A percentile compares a stretch with the other conserved stretches of the same genome.
These are phyloP conservation scores for Troglohyphantes excavatus DNA, from an alignment of 2,888 invertebrate genomes.

Conservation along the genomic window DNA sequence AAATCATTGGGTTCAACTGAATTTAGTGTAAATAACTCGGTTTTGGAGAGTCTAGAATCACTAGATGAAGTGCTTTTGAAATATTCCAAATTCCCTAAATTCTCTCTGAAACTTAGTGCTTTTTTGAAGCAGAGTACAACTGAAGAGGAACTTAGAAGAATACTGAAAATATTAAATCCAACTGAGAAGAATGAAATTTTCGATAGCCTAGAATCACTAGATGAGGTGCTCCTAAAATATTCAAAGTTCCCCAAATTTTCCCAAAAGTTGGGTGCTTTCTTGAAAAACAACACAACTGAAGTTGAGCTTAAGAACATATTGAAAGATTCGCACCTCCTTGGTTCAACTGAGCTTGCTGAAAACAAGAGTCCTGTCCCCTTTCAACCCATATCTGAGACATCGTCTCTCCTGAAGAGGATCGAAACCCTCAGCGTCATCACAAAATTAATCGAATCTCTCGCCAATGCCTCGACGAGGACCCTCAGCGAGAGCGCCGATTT, in stretches of 20 bases:
- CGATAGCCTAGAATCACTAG: neutral
- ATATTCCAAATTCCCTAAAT: neutral
- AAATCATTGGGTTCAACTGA: neutral
- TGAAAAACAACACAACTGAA: constrained; percentile 27
- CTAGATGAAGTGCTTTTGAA: constrained; percentile 16
- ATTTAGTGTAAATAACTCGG: no score
- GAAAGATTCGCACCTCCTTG: neutral
- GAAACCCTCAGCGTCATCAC: constrained; percentile 34
- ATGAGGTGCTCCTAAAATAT: constrained; percentile 5
- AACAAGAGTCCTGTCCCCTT: neutral
- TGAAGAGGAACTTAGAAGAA: neutral
- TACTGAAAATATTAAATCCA: neutral
- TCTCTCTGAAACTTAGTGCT: constrained; percentile 25
- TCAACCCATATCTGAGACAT: neutral
- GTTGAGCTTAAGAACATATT: constrained; percentile 17
- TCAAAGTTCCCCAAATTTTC: neutral
- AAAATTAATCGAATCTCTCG: constrained; percentile 57
- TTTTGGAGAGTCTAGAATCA: neutral
- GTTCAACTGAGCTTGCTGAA: neutral
- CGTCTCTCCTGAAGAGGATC: constrained; percentile 37
- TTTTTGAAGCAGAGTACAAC: constrained; percentile 17
- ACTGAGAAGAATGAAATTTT: neutral
- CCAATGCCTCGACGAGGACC: neutral
- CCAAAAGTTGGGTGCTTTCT: constrained; percentile 28
- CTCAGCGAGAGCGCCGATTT: constrained; percentile 39